Base-by-base conservation (phyloP, 2,797 vertebrate species). In the Malurus leucopterus region DNA sequence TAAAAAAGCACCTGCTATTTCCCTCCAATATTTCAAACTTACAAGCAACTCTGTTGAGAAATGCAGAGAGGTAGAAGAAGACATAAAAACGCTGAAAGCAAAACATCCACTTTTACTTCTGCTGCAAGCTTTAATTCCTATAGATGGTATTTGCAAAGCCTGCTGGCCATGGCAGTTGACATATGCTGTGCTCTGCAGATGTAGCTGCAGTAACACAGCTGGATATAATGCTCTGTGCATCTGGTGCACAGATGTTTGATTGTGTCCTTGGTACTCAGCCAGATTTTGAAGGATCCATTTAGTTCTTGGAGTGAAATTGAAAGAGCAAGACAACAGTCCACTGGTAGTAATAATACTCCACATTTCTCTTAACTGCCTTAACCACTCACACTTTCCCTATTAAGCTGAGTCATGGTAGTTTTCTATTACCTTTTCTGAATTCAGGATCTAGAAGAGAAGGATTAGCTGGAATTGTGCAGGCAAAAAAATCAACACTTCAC, bases 221-320 rank as follows among this genome's bases (percentile, higher is more conserved):
- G 97, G 93, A 93, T 92, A 83, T 46, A 91, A 89, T 93, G 79
- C 54, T 91, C 69, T n/a, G 44, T 85, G 95, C 97, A 97, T 97
- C 96, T 97, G 97, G 94, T 64, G 72, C 89, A 94, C 97, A 97
- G 91, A 97, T 97, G 96, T 97, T 90, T 92, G 70, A 89, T 92
- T 80, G 86, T 95, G 87, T 92, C 77, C 80, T 96, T 95, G 91
- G 95, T 86, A 95, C 68, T 46, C 32, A 89, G 96, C 96, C 96
- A 97, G 95, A 67, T 88, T 95, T 84, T 90, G 92, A 93, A 94
- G 91, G 73, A 95, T 92, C 70, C 70, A 57, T 95, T 92, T 93
- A 94, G 63, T 82, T 88, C 51, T 79, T 92, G 76, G 80, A 96
- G 72, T 16, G 71, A 92, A 77, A 86, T 59, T 71, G 83, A 93